phyloP scores from a whole-genome alignment of 2,113 vertebrate genomes.

The Leptodactylus fuscus region DNA sequence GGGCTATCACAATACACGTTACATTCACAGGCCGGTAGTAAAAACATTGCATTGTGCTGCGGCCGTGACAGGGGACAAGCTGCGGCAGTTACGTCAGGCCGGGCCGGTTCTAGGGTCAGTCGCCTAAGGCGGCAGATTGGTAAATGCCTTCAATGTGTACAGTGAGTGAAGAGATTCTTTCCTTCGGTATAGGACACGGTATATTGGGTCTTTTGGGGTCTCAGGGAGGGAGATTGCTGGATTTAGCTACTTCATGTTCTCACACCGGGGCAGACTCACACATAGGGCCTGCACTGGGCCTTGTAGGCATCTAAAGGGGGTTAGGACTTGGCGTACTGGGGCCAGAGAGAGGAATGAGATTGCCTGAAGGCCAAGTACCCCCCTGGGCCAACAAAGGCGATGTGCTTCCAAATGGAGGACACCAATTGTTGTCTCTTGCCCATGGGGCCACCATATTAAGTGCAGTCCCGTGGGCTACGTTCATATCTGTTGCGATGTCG shows the following conservation, averaged over 20 bases:
- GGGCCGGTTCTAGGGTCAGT: background rate
- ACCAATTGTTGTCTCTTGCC: background rate
- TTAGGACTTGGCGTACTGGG: background rate
- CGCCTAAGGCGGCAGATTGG: background rate
- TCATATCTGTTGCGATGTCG: no score
- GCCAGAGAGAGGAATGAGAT: background rate
- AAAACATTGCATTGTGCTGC: background rate
- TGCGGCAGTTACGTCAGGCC: background rate
- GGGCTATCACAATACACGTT: background rate
- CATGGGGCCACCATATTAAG: background rate
- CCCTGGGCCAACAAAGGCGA: background rate
- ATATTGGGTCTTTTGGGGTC: background rate
- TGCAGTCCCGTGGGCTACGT: no score
- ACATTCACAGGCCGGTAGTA: background rate
- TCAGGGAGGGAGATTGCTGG: background rate
- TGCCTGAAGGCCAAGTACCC: background rate
- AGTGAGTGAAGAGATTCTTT: no score
- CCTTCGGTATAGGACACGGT: background rate
- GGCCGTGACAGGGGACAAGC: no score
- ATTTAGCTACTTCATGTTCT: no score
- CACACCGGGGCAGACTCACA: no score
- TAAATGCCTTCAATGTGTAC: no score
- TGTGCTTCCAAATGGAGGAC: background rate
- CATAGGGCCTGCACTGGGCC: background rate
- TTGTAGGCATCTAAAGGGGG: background rate